Percentiles rank a stretch among this genome's conserved stretches.
Conservation (phyloP, 2,888 invertebrate genomes). For the Cephus pygmeus region DNA sequence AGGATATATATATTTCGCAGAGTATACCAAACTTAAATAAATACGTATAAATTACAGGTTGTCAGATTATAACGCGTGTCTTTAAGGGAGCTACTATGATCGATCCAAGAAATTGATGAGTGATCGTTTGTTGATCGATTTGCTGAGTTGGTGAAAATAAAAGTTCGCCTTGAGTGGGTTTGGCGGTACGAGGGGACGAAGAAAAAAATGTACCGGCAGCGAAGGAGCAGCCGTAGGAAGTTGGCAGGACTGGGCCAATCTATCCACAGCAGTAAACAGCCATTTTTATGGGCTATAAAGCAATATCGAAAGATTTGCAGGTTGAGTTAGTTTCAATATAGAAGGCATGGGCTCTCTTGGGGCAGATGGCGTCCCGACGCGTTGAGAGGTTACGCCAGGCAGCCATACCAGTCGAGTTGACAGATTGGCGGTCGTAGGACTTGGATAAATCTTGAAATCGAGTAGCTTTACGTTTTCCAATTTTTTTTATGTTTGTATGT, state of each 20-base stretch:
- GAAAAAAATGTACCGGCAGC: not conserved
- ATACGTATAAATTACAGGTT: not conserved
- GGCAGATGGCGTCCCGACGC: not conserved
- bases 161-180: not conserved
- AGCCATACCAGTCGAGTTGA: not conserved
- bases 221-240: not conserved
- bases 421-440: not conserved
- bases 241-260: not conserved
- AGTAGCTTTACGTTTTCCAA: not conserved
- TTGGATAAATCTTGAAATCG: not conserved
- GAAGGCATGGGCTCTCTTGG: not conserved
- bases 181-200: no score
- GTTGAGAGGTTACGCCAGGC: not conserved
- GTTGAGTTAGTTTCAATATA: conserved; percentile 33
- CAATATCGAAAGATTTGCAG: conserved; percentile 40
- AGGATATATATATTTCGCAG: not conserved
- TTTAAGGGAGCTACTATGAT: not conserved
- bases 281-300: conserved; percentile 45
- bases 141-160: not conserved
- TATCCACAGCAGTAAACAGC: conserved; percentile 30
- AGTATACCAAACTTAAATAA: not conserved
- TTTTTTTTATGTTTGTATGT: not conserved
- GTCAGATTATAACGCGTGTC: not conserved
- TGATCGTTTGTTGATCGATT: not conserved
- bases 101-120: conserved; percentile 25